A percentile compares a stretch with the other conserved stretches of the same genome.
phyloP scores from a whole-genome alignment of 2,888 invertebrate genomes.

The Drosophila limbata region DNA sequence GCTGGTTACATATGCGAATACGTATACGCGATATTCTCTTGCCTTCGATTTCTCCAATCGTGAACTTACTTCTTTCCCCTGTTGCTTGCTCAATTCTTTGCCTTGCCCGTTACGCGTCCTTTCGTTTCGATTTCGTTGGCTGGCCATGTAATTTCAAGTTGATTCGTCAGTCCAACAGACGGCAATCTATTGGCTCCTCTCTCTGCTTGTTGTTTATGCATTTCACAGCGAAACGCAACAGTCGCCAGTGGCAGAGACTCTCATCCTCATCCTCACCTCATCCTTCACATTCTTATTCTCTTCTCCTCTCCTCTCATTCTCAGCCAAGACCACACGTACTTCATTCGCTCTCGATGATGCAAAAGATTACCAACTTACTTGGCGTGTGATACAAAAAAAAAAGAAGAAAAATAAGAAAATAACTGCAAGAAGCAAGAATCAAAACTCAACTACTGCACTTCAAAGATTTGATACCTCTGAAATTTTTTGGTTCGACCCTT shows the following conservation, averaged over 20 bases:
- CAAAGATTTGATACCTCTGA: background rate
- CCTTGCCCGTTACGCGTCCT: constrained; percentile 31
- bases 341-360: constrained; percentile 76
- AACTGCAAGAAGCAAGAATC: constrained; percentile 13
- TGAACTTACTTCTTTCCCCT: background rate
- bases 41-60: background rate
- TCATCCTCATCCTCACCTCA: background rate
- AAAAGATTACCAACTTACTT: constrained; percentile 78
- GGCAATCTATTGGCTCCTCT: constrained; percentile 28
- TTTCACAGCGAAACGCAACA: constrained; percentile 70
- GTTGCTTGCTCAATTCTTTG: constrained; percentile 2
- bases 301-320: background rate
- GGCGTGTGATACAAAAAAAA: constrained; percentile 58
- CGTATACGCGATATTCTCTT: constrained; percentile 20
- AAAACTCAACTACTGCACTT: background rate
- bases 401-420: constrained; percentile 4
- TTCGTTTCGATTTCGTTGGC: constrained; percentile 27
- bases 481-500: background rate
- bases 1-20: constrained; percentile 43
- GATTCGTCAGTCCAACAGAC: constrained; percentile 33
- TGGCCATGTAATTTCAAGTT: constrained; percentile 66
- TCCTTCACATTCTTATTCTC: background rate
- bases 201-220: constrained; percentile 70
- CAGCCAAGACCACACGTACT: constrained; percentile 63
- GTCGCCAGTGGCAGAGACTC: constrained; percentile 43